A percentile compares a stretch with the other conserved stretches of the same genome.
phyloP scores from a whole-genome alignment of 1,140 invertebrate species.

The Papilio helenus region DNA sequence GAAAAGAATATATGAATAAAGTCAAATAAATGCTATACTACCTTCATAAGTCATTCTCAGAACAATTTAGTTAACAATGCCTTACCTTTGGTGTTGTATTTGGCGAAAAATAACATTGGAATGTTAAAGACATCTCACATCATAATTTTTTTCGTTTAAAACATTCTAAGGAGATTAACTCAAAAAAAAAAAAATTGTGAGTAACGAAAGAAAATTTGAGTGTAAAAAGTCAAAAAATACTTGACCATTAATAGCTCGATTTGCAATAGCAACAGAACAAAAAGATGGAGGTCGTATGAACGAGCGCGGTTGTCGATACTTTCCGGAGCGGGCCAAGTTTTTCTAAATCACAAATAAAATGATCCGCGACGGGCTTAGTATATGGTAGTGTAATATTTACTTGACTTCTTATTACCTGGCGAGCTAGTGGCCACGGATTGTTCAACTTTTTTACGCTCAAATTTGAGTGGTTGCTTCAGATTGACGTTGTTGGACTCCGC shows the following conservation, averaged over 20 bases:
- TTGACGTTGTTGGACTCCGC: slow-evolving; percentile 92
- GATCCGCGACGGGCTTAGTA: slow-evolving; percentile 68
- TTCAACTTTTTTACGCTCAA: slow-evolving; percentile 86
- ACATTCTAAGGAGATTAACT: slow-evolving; percentile 65
- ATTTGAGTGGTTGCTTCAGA: slow-evolving; percentile 88
- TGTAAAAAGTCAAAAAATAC: slow-evolving; percentile 84
- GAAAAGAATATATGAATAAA: slow-evolving; percentile 59
- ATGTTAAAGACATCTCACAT: slow-evolving; percentile 72
- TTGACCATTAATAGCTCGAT: slow-evolving; percentile 84
- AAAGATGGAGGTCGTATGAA: slow-evolving; percentile 60
- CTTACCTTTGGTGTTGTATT: slow-evolving; percentile 78
- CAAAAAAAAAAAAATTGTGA: slow-evolving; percentile 67
- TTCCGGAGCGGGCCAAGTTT: slow-evolving; percentile 27
- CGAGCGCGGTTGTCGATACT: slow-evolving; percentile 52
- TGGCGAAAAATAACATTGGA: slow-evolving; percentile 70
- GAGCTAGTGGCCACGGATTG: slow-evolving; percentile 84
- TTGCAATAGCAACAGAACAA: slow-evolving; percentile 73
- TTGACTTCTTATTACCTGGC: slow-evolving; percentile 84
- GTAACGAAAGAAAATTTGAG: slow-evolving; percentile 78
- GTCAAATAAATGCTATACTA: slow-evolving; percentile 84
- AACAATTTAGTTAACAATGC: slow-evolving; percentile 66
- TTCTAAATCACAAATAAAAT: slow-evolving; percentile 46
- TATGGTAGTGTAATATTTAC: slow-evolving; percentile 85
- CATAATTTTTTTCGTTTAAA: slow-evolving; percentile 52
- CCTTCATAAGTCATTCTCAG: slow-evolving; percentile 67